Percentiles rank a stretch among this genome's conserved stretches.
Evolutionary conservation across 2,797 vertebrate species (phyloP).

Genomic region (Sebastiscus tertius): DNA sequence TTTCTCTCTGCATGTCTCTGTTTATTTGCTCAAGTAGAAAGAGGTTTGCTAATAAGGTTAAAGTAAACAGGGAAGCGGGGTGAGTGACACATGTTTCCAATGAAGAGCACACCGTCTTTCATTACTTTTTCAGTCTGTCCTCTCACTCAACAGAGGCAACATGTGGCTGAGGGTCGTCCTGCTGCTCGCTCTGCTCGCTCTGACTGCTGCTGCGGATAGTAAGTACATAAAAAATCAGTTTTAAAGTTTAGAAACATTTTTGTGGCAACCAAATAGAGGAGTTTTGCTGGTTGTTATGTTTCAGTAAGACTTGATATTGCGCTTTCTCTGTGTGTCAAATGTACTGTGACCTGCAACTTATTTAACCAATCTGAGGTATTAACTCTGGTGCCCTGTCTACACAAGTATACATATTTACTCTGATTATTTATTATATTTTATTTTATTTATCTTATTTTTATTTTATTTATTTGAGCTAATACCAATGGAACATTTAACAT

Average conservation of each 20-base stretch:
- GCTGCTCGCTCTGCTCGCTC: constrained; percentile 64
- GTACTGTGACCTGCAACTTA: background rate
- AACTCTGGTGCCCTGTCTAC: background rate
- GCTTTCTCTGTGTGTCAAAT: background rate
- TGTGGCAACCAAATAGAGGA: background rate
- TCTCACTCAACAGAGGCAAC: constrained; percentile 50
- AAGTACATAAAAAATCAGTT: constrained; percentile 38
- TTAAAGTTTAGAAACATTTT: background rate
- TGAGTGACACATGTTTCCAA: constrained; percentile 76
- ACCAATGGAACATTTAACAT: too few species aligned
- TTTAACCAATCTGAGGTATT: background rate
- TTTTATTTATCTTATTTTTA: too few species aligned
- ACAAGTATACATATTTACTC: background rate
- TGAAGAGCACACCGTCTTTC: constrained; percentile 60
- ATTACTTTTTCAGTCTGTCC: constrained; percentile 50
- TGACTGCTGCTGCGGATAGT: constrained; percentile 69
- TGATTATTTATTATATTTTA: too few species aligned
- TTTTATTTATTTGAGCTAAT: too few species aligned
- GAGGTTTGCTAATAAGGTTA: constrained; percentile 50
- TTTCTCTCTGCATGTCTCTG: constrained; percentile 2
- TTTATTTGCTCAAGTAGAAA: constrained; percentile 16
- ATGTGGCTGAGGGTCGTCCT: constrained; percentile 68
- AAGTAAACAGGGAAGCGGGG: constrained; percentile 73
- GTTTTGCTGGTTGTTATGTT: background rate
- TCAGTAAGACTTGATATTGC: background rate